Evolutionary conservation across 1,140 invertebrate species (phyloP).

Genomic region (Samia ricini): DNA sequence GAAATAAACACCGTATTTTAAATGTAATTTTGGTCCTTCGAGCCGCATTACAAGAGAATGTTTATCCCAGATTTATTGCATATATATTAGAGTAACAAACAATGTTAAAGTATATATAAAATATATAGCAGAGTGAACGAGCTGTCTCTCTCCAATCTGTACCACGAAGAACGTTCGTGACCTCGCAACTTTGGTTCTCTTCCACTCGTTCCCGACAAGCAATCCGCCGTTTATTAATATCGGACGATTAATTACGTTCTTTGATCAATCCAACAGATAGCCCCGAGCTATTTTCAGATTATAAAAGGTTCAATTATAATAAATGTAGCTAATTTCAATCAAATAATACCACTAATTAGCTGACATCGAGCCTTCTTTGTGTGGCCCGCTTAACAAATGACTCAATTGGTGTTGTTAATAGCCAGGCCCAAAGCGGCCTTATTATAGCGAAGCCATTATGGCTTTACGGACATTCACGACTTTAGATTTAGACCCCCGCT

Average conservation of each 20-base stretch:
- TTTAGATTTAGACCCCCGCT: constrained; percentile 14
- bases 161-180: neutral
- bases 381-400: constrained; percentile 55
- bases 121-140: neutral
- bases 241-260: constrained; percentile 55
- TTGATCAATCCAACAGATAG: constrained; percentile 41
- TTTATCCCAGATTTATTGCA: too few species aligned
- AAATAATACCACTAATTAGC: constrained; percentile 69
- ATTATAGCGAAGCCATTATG: constrained; percentile 34
- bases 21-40: too few species aligned
- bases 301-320: constrained; percentile 62
- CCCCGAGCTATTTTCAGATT: constrained; percentile 41
- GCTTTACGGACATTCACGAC: constrained; percentile 37
- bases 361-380: constrained; percentile 57
- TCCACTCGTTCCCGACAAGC: constrained; percentile 3
- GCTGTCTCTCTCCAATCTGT: neutral
- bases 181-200: neutral
- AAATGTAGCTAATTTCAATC: constrained; percentile 67
- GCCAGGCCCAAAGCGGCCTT: constrained; percentile 38
- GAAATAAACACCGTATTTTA: too few species aligned
- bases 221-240: constrained; percentile 42
- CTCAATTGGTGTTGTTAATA: constrained; percentile 68
- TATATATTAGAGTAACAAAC: too few species aligned
- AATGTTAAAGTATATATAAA: too few species aligned
- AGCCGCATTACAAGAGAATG: too few species aligned